Evolutionary conservation across 2,888 invertebrate genomes (phyloP).

Genomic region (Mesorhabditis spiculigera): DNA sequence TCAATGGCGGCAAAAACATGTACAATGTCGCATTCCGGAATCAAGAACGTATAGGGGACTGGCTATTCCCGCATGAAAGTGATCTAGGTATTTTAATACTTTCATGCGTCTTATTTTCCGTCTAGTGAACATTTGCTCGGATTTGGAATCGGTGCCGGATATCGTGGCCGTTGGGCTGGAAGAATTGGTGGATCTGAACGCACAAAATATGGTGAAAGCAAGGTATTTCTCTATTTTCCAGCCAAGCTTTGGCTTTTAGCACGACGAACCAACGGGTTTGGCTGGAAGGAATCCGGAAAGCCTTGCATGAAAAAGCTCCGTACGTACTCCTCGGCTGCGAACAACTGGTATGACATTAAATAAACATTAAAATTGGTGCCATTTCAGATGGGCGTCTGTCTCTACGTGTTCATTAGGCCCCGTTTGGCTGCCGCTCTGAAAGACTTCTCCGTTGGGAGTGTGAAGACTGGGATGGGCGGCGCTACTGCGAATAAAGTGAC

Average conservation of each 20-base stretch:
- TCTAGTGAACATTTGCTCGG: not conserved
- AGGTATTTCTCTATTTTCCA: constrained; percentile 62
- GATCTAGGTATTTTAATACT: not conserved
- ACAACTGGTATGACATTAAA: constrained; percentile 34
- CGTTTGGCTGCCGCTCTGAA: constrained; percentile 80
- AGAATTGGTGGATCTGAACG: constrained; percentile 97
- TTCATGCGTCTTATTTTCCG: not conserved
- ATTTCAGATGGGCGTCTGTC: constrained; percentile 94
- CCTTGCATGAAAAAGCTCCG: constrained; percentile 38
- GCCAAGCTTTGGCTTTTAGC: constrained; percentile 62
- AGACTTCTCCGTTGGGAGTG: constrained; percentile 61
- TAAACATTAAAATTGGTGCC: not conserved
- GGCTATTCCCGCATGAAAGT: constrained; percentile 56
- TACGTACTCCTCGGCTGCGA: constrained; percentile 42
- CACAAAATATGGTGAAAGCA: constrained; percentile 93
- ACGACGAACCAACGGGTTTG: constrained; percentile 87
- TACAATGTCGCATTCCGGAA: constrained; percentile 75
- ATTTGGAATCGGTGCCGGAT: constrained; percentile 68
- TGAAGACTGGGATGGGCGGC: constrained; percentile 96
- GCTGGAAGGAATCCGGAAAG: constrained; percentile 87
- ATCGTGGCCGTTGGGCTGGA: constrained; percentile 97
- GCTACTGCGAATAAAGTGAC: constrained; percentile 92
- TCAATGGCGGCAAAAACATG: constrained; percentile 98
- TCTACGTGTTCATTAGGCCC: constrained; percentile 87
- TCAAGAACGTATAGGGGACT: constrained; percentile 62